Evolutionary conservation across 2,113 vertebrate species (phyloP).

Genomic region (Nycticorax nycticorax): DNA sequence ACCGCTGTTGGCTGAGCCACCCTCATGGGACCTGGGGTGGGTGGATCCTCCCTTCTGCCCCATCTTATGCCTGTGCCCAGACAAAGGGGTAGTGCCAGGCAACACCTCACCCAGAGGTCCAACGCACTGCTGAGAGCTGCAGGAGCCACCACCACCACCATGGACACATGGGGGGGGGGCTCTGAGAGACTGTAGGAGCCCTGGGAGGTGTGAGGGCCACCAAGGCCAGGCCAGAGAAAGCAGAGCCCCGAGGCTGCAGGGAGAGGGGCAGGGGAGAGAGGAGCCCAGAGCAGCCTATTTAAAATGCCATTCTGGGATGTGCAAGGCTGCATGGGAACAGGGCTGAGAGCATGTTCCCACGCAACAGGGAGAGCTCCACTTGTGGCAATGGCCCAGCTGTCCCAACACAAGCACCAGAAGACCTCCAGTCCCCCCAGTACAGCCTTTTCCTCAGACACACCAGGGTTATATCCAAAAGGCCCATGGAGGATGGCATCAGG

Average conservation of each 20-base stretch:
- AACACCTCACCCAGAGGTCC: neutral
- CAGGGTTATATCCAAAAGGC: neutral
- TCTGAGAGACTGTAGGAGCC: neutral
- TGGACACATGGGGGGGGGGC: too few species aligned
- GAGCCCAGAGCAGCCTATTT: neutral
- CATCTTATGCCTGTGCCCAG: neutral
- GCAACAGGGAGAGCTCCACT: neutral
- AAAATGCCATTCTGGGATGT: neutral
- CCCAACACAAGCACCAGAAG: neutral
- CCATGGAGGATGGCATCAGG: neutral
- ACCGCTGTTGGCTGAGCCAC: neutral
- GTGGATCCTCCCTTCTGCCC: neutral
- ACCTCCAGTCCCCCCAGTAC: neutral
- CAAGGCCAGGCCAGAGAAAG: neutral
- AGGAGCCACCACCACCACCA: neutral
- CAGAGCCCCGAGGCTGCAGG: neutral
- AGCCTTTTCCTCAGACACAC: neutral
- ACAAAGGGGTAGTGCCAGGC: neutral
- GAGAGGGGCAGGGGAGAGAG: neutral
- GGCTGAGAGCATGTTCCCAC: fast-evolving
- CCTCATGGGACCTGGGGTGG: neutral
- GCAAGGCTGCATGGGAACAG: neutral
- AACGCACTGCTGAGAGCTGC: neutral
- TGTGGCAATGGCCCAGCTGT: neutral
- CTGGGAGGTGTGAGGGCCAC: neutral